Conservation (phyloP, 2,888 invertebrate genomes). For the Tethea ocularis region DNA sequence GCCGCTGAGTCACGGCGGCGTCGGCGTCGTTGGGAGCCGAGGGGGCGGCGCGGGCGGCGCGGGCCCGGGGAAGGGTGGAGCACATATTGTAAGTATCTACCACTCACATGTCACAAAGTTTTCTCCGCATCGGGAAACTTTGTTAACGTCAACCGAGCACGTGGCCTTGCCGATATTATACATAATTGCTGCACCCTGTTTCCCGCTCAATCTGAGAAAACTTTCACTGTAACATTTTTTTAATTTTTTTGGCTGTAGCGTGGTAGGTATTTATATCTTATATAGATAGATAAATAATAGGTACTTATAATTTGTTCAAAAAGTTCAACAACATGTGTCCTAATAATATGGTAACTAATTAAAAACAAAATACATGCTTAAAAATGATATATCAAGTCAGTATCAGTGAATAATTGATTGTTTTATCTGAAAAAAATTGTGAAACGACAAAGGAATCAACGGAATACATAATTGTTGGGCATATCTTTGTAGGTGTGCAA, state of each 20-base stretch:
- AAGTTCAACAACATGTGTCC: neutral
- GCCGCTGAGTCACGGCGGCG: conserved; percentile 80
- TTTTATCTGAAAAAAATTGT: conserved; percentile 22
- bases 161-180: conserved; percentile 77
- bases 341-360: neutral
- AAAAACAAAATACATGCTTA: neutral
- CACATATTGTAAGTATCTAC: conserved; percentile 81
- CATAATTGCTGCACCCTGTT: conserved; percentile 65
- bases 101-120: conserved; percentile 84
- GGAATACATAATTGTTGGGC: conserved; percentile 48
- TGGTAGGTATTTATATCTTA: neutral
- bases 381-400: neutral
- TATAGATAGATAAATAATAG: neutral
- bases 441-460: conserved; percentile 37
- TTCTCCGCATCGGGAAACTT: conserved; percentile 82
- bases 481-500: conserved; percentile 60
- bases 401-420: neutral
- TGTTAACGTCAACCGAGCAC: conserved; percentile 83
- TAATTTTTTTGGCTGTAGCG: no score
- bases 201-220: conserved; percentile 43
- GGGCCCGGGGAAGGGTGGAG: conserved; percentile 39
- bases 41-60: conserved; percentile 30
- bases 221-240: conserved; percentile 7
- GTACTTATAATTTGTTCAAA: neutral
- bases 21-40: conserved; percentile 48